Evolutionary conservation across 2,888 invertebrate species (phyloP), one percentile per base, ranked within the genome.

Genomic region (Deilephila porcellus): DNA sequence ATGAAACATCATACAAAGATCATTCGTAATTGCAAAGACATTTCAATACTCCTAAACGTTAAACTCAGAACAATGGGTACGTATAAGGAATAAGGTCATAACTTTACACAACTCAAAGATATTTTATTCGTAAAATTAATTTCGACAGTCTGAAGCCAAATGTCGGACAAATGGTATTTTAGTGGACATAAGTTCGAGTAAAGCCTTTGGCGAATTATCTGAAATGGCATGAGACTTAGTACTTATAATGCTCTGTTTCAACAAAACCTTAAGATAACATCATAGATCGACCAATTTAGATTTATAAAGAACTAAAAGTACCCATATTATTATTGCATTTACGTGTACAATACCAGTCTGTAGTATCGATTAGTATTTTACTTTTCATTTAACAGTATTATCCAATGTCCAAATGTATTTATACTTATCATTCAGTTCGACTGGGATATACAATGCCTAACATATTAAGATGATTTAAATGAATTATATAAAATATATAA

Each of bases 61-160:
- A 4, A 56, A 56, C 64, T 64, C 64, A 37, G 64, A 64, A 64
- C 64, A 64, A 64, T 64, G 64, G 64, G 4, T 37, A 45, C 37
- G 45, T n/a, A 45, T 37, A 20, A 45, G 64, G 37, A 67, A 62
- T 34, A 32, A 62, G 32, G 32, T 19, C 56, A 56, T n/a, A 6
- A 45, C 20, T 25, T 67, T 14, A 25, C 14, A 20, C 20, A 64
- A 64, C 45, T 52, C 45, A 67, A 52, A 67, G 4, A 25, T 52
- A 67, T 45, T 25, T 67, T n/a, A 67, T 62, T 29, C 34, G 17
- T 67, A 67, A 52, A 52, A 45, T 67, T 45, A 67, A 67, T 52
- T 67, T 45, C 25, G 7, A 67, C 1, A 34, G n/a, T 37, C 62
- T 64, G 20, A 29, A 62, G 62, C 34, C n/a, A 62, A 62, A 62